Evolutionary conservation across 2,797 vertebrate genomes (phyloP).

Genomic region (Clarias fuscus): DNA sequence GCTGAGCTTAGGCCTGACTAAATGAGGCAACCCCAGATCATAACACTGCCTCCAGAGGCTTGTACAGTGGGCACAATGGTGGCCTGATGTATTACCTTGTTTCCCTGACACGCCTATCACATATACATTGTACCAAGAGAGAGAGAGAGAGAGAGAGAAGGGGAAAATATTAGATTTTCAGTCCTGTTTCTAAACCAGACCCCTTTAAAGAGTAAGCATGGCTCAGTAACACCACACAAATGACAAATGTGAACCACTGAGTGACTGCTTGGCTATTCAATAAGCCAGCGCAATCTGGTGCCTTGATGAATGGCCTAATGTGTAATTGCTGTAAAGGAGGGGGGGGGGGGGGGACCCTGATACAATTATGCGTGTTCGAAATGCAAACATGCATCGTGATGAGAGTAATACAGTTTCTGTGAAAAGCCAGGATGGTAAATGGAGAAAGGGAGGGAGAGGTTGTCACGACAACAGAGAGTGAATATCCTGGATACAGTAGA

Average conservation of each 20-base stretch:
- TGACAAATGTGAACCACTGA: conserved; percentile 47
- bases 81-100: no score
- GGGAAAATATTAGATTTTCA: background rate
- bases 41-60: no score
- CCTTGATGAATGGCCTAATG: conserved; percentile 67
- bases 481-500: conserved; percentile 37
- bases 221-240: conserved; percentile 28
- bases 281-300: conserved; percentile 69
- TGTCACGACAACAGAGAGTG: conserved; percentile 42
- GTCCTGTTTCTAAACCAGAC: conserved; percentile 9
- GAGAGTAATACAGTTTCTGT: conserved; percentile 35
- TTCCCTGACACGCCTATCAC: no score
- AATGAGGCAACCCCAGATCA: no score
- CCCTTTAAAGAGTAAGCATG: conserved; percentile 14
- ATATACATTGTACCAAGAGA: no score
- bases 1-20: no score
- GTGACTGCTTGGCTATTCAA: conserved; percentile 59
- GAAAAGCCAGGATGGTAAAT: conserved; percentile 42
- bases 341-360: conserved; percentile 56
- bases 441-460: conserved; percentile 25
- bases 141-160: no score
- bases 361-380: conserved; percentile 63
- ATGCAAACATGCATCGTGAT: conserved; percentile 47
- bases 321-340: conserved; percentile 61
- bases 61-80: no score